phyloP scores from a whole-genome alignment of 2,113 vertebrate genomes.

The Lepus americanus region DNA sequence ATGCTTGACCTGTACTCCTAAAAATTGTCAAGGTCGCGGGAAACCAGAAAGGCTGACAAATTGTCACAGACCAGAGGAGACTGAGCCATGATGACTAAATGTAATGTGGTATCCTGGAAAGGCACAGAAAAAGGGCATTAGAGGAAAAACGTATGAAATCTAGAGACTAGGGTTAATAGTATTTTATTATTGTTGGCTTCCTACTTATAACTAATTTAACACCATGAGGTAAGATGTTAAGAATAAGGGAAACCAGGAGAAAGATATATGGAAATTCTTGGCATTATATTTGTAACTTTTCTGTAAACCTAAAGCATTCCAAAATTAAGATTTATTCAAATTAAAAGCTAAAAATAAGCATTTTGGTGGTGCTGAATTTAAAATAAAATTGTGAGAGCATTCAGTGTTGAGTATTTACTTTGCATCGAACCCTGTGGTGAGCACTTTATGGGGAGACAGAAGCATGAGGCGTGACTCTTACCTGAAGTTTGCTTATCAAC shows the following conservation, averaged over 20 bases:
- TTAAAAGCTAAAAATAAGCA: neutral
- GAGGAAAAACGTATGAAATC: neutral
- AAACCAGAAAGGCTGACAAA: neutral
- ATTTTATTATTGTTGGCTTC: neutral
- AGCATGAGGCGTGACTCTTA: neutral
- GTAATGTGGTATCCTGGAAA: neutral
- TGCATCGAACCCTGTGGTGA: neutral
- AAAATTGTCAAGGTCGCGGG: constrained; percentile 5
- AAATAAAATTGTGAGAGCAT: neutral
- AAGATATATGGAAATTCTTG: neutral
- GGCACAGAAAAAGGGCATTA: neutral
- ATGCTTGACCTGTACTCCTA: neutral
- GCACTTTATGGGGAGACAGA: neutral
- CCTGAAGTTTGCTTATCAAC: neutral
- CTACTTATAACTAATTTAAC: neutral
- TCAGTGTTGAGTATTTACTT: neutral
- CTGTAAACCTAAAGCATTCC: neutral
- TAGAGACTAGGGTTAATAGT: neutral
- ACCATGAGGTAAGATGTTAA: neutral
- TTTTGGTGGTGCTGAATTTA: neutral
- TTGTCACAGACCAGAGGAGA: neutral
- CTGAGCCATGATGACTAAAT: neutral
- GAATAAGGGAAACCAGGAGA: neutral
- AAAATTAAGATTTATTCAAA: constrained; percentile 1
- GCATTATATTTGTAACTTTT: neutral